Conservation (phyloP, 2,888 invertebrate genomes). For the Agrotis exclamationis region DNA sequence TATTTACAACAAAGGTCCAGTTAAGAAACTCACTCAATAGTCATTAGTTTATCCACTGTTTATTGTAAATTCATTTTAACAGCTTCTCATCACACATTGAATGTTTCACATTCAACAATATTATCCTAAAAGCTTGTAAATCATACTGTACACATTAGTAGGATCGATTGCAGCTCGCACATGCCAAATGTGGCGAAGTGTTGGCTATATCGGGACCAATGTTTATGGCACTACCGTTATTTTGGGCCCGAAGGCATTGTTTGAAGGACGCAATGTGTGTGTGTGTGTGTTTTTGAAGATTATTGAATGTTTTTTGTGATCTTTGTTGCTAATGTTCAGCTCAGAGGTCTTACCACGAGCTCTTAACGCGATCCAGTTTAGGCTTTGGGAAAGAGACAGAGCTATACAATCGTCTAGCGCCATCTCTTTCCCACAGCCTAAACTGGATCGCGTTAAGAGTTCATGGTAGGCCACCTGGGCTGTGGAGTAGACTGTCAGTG, state of each 20-base stretch:
- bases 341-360: no score
- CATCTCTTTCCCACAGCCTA: no score
- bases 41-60: neutral
- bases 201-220: conserved; percentile 37
- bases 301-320: neutral
- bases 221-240: conserved; percentile 38
- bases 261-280: conserved; percentile 41
- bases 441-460: no score
- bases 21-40: no score
- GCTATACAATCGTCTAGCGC: no score
- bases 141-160: conserved; percentile 25
- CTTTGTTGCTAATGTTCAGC: neutral
- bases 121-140: conserved; percentile 44
- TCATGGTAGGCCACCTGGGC: neutral
- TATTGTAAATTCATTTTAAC: conserved; percentile 12
- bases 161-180: conserved; percentile 36
- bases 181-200: conserved; percentile 33
- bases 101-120: conserved; percentile 24
- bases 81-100: conserved; percentile 6
- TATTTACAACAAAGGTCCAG: no score
- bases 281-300: neutral
- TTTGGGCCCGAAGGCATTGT: conserved; percentile 20
- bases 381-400: no score
- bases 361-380: no score
- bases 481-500: neutral